A percentile compares a stretch with the other conserved stretches of the same genome.
phyloP scores from a whole-genome alignment of 2,113 vertebrate species.

The Neomonachus schauinslandi region DNA sequence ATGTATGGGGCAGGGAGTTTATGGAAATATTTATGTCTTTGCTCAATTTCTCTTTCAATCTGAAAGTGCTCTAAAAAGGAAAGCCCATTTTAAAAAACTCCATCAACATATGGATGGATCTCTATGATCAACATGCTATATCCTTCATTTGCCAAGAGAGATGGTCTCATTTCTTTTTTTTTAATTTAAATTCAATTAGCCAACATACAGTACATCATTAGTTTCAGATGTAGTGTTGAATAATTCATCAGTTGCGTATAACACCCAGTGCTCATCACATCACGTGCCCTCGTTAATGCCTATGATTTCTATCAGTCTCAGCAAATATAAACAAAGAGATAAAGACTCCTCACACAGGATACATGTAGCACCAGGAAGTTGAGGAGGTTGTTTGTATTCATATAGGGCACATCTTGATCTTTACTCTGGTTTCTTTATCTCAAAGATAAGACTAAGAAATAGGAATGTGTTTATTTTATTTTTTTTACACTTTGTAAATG shows the following conservation, averaged over 20 bases:
- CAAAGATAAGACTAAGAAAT: background rate
- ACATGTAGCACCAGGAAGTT: background rate
- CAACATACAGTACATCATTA: background rate
- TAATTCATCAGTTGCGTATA: background rate
- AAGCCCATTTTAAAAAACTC: background rate
- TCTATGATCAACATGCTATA: background rate
- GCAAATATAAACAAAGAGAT: background rate
- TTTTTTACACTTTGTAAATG: background rate
- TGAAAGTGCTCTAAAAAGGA: constrained; percentile 20
- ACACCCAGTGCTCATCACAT: background rate
- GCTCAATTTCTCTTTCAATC: background rate
- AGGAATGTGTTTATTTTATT: background rate
- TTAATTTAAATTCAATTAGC: background rate
- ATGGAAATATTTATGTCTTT: background rate
- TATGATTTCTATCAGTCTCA: constrained; percentile 30
- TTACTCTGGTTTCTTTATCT: background rate
- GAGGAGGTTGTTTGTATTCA: background rate
- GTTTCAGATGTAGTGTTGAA: background rate
- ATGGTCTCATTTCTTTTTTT: background rate
- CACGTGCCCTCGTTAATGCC: background rate
- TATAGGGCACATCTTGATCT: background rate
- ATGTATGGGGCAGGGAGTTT: background rate
- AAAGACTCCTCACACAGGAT: background rate
- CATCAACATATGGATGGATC: background rate
- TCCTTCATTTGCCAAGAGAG: constrained; percentile 10